Base-by-base conservation (phyloP, 2,797 vertebrate genomes). In the Pristis pectinata region DNA sequence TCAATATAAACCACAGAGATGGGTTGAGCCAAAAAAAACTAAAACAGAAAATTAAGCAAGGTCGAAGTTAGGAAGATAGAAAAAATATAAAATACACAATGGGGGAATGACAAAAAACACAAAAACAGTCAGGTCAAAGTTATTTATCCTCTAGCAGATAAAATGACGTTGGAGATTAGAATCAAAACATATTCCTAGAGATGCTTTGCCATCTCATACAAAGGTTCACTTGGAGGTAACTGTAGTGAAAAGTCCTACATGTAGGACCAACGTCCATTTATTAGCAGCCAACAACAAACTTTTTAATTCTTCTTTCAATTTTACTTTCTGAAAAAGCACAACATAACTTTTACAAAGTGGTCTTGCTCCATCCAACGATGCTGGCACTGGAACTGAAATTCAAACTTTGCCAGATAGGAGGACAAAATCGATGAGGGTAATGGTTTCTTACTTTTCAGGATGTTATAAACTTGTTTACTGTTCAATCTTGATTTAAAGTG, bases 21-120 rank as follows among this genome's bases (percentile, higher is more conserved):
- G 37, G 13, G 19, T 27, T 24, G 30, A n/a, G 83, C 53, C 30
- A 59, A 27, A 30, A 56, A 11, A n/a, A 76, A 34, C 30, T 34
- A 59, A 87, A 87, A 34, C 24, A 49, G 24, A 85, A 53, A 53
- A 30, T 53, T 83, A 0, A 0, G 37, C 49, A 24, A 80, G 37
- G 15, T 80, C 80, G 53, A 27, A 77, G 19, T 30, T 79, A 79
- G 37, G 17, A 3, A 37, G 34, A 49, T 59, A 87, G 17, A 8
- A 59, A 49, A 53, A 94, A 91, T 8, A 89, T 74, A 41, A 53
- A 82, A 61, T n/a, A 85, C 9, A 80, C 30, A 94, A 83, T 85
- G 37, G 53, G 64, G 94, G 79, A 19, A 41, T 19, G 30, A 15
- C 24, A 74, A 59, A 34, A 34, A 77, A 34, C 15, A 53, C 30